phyloP scores from a whole-genome alignment of 2,113 vertebrate species.

The Chionomys nivalis region DNA sequence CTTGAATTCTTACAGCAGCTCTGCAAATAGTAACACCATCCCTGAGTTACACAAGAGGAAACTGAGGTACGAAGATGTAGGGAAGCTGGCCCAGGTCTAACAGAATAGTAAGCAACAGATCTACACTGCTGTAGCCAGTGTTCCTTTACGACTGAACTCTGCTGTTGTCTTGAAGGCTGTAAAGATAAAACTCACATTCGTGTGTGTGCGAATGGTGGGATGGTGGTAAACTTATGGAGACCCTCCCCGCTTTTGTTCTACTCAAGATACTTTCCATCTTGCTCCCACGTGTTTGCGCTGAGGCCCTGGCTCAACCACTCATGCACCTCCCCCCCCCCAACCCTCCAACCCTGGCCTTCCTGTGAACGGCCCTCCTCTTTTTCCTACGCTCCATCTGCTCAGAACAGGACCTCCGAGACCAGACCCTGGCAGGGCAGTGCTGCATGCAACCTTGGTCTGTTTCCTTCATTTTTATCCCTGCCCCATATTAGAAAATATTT shows the following conservation, averaged over 20 bases:
- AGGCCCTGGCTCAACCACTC: not conserved
- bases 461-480: not conserved
- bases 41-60: not conserved
- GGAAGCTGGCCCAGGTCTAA: not conserved
- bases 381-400: not conserved
- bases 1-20: not conserved
- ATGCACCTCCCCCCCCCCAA: accelerated
- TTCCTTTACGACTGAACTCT: not conserved
- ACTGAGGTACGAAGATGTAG: not conserved
- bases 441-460: not conserved
- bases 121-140: not conserved
- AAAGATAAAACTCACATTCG: not conserved
- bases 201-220: not conserved
- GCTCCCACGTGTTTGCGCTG: not conserved
- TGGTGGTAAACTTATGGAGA: not conserved
- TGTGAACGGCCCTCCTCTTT: not conserved
- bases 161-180: not conserved
- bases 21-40: not conserved
- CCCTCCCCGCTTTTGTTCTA: not conserved
- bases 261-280: not conserved
- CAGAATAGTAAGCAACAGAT: not conserved
- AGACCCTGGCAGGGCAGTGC: accelerated
- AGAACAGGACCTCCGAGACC: not conserved
- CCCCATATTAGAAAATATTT: not conserved
- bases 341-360: not conserved